phyloP scores from a whole-genome alignment of 2,113 vertebrate genomes.

The Gymnorhina tibicen region DNA sequence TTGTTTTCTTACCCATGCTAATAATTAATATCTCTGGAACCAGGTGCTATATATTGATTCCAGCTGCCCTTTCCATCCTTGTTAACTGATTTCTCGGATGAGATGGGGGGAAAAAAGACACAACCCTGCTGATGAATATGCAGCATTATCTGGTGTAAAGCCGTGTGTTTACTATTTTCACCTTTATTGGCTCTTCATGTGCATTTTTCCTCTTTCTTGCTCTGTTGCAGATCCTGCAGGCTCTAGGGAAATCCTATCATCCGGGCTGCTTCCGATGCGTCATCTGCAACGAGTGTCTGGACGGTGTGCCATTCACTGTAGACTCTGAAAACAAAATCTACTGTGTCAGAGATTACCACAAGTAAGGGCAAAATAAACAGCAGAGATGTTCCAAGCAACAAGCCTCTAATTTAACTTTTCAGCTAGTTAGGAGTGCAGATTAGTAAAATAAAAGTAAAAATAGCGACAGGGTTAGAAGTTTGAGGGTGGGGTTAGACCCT shows the following conservation, averaged over 20 bases:
- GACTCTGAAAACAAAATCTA: conserved; percentile 96
- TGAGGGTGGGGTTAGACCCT: neutral
- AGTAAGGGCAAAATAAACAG: conserved; percentile 69
- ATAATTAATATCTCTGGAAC: neutral
- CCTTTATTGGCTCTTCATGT: neutral
- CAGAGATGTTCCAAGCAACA: neutral
- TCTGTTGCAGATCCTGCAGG: conserved; percentile 88
- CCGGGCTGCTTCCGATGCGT: conserved; percentile 94
- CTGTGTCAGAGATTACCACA: conserved; percentile 96
- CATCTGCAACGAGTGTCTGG: conserved; percentile 93
- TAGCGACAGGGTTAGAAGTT: neutral
- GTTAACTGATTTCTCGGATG: neutral
- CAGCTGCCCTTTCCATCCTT: neutral
- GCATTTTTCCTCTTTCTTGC: neutral
- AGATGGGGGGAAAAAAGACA: neutral
- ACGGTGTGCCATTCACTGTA: conserved; percentile 95
- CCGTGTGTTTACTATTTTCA: neutral
- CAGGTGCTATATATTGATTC: neutral
- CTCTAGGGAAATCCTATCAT: conserved; percentile 93
- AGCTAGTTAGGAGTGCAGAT: neutral
- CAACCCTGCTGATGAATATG: neutral
- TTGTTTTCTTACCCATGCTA: neutral
- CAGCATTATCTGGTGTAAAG: neutral
- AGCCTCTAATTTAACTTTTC: neutral
- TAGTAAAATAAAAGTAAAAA: too few relatives aligned